Evolutionary conservation across 2,113 vertebrate species (phyloP).

Genomic region (Typhlomys cinereus): DNA sequence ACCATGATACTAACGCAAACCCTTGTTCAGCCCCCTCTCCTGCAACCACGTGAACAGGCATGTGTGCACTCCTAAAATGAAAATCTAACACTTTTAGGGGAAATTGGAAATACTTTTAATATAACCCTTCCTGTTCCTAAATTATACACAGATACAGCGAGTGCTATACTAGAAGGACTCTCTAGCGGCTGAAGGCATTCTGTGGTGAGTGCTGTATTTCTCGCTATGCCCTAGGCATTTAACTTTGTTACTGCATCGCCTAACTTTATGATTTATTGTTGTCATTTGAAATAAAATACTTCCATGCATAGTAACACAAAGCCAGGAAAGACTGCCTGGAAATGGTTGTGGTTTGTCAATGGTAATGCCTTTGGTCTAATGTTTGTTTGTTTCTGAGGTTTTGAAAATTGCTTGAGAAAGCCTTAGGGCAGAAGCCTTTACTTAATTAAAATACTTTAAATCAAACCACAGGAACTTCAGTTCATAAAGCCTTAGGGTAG

Average conservation of each 20-base stretch:
- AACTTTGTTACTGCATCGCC: slow-evolving; percentile 4
- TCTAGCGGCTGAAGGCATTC: background rate
- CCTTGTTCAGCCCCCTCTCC: background rate
- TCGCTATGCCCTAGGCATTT: background rate
- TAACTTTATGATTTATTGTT: slow-evolving; percentile 58
- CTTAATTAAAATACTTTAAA: slow-evolving; percentile 82
- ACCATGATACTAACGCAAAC: background rate
- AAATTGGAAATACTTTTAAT: background rate
- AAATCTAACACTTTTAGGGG: background rate
- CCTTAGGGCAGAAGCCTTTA: slow-evolving; percentile 65
- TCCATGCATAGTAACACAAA: slow-evolving; percentile 60
- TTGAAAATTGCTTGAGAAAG: slow-evolving; percentile 77
- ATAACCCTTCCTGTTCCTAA: background rate
- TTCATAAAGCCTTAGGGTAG: slow-evolving; percentile 67
- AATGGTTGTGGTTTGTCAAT: slow-evolving; percentile 61
- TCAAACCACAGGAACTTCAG: slow-evolving; percentile 71
- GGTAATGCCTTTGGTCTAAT: slow-evolving; percentile 52
- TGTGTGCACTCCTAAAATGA: background rate
- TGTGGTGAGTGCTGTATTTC: slow-evolving; percentile 45
- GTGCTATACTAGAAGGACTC: background rate
- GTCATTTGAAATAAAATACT: slow-evolving; percentile 65
- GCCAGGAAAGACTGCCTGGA: slow-evolving; percentile 45
- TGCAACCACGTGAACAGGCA: background rate
- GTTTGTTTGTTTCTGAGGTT: slow-evolving; percentile 77
- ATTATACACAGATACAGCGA: background rate